Conservation (phyloP, 2,113 vertebrate species). For the Paradoxurus hermaphroditus region DNA sequence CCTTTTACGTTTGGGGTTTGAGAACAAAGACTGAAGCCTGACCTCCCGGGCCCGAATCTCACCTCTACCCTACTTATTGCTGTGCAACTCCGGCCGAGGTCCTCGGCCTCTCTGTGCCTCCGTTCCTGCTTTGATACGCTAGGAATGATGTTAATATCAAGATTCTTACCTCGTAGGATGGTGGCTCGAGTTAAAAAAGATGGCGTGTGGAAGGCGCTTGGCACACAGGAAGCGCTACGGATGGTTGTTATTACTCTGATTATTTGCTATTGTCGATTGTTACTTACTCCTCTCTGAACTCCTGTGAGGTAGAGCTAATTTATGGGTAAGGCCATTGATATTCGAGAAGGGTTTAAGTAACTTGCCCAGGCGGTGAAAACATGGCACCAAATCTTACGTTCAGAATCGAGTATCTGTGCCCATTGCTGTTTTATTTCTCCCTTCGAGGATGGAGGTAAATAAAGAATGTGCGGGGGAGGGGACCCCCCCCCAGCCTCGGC, state of each 20-base stretch:
- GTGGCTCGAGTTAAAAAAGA: neutral
- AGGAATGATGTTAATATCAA: neutral
- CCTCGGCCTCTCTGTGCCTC: constrained; percentile 17
- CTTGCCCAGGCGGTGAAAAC: neutral
- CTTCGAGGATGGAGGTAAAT: constrained; percentile 6
- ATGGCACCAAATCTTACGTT: neutral
- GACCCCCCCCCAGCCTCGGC: neutral
- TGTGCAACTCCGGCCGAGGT: neutral
- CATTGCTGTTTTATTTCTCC: neutral
- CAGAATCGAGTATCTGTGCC: neutral
- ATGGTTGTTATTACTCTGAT: neutral
- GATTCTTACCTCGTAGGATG: neutral
- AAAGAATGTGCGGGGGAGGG: neutral
- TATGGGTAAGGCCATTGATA: constrained; percentile 5
- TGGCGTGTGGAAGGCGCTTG: neutral
- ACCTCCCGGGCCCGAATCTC: neutral
- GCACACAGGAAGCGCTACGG: neutral
- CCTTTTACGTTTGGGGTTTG: constrained; percentile 11
- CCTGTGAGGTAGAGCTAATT: neutral
- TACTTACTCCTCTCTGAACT: neutral
- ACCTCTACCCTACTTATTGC: neutral
- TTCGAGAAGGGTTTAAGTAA: constrained; percentile 1
- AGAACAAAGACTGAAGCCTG: neutral
- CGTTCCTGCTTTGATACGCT: neutral
- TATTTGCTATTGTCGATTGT: neutral